These are phyloP conservation scores for Eudyptes chrysolophus DNA, from an alignment of 2,113 vertebrate species.

Conservation along the genomic window DNA sequence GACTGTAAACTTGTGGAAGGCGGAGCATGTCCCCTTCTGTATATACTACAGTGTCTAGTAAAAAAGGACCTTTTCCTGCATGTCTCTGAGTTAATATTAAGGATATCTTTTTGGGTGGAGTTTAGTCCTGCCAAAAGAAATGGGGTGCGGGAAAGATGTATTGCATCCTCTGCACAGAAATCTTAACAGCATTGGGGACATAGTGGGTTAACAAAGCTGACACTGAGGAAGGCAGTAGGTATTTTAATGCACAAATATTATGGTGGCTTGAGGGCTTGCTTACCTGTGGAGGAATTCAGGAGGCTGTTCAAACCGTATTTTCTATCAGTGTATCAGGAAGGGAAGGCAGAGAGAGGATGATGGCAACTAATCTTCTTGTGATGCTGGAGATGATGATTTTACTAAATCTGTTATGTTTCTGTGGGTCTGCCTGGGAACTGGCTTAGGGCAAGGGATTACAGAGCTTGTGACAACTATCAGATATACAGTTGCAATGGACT, in stretches of 20 bases:
- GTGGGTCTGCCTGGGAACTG: background rate
- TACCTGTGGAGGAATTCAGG: background rate
- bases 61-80: background rate
- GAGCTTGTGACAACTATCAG: background rate
- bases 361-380: conserved; percentile 6
- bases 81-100: background rate
- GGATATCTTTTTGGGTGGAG: background rate
- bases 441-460: conserved; percentile 2
- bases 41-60: background rate
- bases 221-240: background rate
- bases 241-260: background rate
- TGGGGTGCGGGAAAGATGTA: background rate
- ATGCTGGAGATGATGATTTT: background rate
- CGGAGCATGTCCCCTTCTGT: background rate
- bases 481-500: background rate
- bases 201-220: background rate
- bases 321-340: background rate
- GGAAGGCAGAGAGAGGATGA: background rate
- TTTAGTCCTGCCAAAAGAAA: background rate
- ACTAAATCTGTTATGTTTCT: background rate
- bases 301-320: background rate
- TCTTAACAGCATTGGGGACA: background rate
- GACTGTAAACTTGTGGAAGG: background rate
- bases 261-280: background rate
- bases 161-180: background rate